Evolutionary conservation across 1,140 invertebrate genomes (phyloP), one percentile per base, ranked within the genome.

Genomic region (Plectrocnemia conspersa): DNA sequence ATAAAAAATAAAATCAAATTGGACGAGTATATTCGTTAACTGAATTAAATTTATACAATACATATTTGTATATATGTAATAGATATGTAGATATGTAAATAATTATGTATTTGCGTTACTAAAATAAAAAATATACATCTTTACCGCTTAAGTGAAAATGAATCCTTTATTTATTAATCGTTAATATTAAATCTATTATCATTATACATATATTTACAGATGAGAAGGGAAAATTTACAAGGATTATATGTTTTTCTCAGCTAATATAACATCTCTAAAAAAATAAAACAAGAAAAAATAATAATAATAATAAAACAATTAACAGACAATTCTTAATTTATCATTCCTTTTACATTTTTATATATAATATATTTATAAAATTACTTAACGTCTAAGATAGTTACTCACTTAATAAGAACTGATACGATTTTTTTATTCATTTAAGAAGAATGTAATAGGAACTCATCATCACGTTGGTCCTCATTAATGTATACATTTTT

Each of bases 381-480:
- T 58, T 50, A 49, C 52, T 58, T 61, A 54, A 53, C 50, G 52
- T 58, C 54, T 61, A 61, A 21, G 38, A 44, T 61, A 58, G 47
- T 50, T 58, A 46, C 38, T 58, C 45, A 52, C 45, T 48, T 52
- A 35, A n/a, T n/a, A n/a, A 60, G 45, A 55, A 52, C 35, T 52
- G 27, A 50, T 24, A 48, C 47, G 33, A 54, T 54, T 59, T 52
- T 32, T 49, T 35, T 52, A 45, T 33, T 50, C 44, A n/a, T 40
- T 45, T 58, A 46, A 25, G 22, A 52, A 36, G 19, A 40, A 54
- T 55, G 45, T 47, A 58, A 61, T 61, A 61, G 59, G 59, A 61
- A 61, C 59, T 61, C 59, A 55, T 52, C 54, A 27, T 61, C 55
- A 52, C 55, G 55, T 61, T 61, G 59, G 59, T 61, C 59, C 59